These are phyloP conservation scores for Bombus confusus DNA, from an alignment of 1,140 invertebrate species.

Conservation along the genomic window DNA sequence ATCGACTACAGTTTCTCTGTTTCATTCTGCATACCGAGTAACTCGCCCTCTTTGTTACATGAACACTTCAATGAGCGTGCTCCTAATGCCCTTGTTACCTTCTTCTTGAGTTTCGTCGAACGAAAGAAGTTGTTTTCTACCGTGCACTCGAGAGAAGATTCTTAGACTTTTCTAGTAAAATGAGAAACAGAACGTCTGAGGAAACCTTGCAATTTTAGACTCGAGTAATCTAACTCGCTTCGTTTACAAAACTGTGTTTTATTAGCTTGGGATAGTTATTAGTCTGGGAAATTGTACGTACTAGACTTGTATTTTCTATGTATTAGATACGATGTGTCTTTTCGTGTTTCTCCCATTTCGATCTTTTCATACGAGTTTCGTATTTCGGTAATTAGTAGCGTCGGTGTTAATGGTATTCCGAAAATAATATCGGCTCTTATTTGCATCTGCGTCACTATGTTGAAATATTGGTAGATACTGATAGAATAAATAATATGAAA, in stretches of 20 bases:
- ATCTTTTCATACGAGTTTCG: too few species aligned
- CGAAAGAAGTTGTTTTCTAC: neutral
- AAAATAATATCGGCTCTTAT: too few species aligned
- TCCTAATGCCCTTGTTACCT: neutral
- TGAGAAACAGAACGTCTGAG: neutral
- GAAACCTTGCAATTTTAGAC: neutral
- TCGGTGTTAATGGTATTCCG: too few species aligned
- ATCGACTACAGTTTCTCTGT: neutral
- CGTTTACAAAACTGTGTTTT: neutral
- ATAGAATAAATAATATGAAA: too few species aligned
- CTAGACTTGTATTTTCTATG: neutral
- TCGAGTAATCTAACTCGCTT: neutral
- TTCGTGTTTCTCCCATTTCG: too few species aligned
- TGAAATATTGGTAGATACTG: too few species aligned
- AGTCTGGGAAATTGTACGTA: neutral
- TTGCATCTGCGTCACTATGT: too few species aligned
- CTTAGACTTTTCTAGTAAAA: neutral
- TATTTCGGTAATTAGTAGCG: too few species aligned
- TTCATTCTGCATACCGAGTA: neutral
- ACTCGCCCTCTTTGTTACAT: conserved; percentile 12
- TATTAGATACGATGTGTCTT: neutral
- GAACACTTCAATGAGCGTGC: neutral
- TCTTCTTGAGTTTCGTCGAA: too few species aligned
- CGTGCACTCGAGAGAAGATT: too few species aligned
- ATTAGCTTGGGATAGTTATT: neutral